Base-by-base conservation (phyloP, 2,888 invertebrate genomes). In the Leptinotarsa rubiginosa region DNA sequence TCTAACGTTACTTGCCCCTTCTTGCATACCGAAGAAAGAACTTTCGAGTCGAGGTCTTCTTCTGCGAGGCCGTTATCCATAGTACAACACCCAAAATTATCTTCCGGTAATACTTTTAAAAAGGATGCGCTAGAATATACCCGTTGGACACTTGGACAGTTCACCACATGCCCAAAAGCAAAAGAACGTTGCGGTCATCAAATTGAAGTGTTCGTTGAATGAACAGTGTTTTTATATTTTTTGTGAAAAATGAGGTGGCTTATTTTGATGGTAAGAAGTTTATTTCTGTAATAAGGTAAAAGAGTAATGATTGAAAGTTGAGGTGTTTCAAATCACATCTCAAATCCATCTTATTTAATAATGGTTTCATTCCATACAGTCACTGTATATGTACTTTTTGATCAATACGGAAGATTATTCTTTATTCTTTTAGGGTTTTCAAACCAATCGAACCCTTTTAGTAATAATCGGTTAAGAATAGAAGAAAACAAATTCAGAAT, bases 51-150 rank as follows among this genome's bases (percentile, higher is more conserved):
- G 66, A 73, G 66, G 73, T 65, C 69, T 73, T 77, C 75, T 70
- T 72, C 56, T 75, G 78, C 75, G 77, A 76, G 7, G 5, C 75
- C 76, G 74, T 75, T 79, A 52, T 71, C 78, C 75, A 77, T 68
- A 71, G 77, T 70, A 75, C 77, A 76, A 72, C 77, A 74, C 76
- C 78, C 84, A 83, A 86, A 81, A 85, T 82, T 84, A 80, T 76
- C 81, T 85, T 85, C 85, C 84, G 82, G 73, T 80, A 82, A 82
- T 85, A 65, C 65, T 52, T 84, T 85, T 85, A 85, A 86, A 86
- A 86, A 85, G 84, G 81, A 84, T 77, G 83, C 10, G 41, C 80
- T 80, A 81, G 81, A 81, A 84, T 84, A 84, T 84, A 84, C 81
- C 80, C 79, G 78, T 77, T 79, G 79, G 81, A 83, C 85, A 85